phyloP scores from a whole-genome alignment of 92 coral and sea anemone species.

The Isaurus tuberculatus region DNA sequence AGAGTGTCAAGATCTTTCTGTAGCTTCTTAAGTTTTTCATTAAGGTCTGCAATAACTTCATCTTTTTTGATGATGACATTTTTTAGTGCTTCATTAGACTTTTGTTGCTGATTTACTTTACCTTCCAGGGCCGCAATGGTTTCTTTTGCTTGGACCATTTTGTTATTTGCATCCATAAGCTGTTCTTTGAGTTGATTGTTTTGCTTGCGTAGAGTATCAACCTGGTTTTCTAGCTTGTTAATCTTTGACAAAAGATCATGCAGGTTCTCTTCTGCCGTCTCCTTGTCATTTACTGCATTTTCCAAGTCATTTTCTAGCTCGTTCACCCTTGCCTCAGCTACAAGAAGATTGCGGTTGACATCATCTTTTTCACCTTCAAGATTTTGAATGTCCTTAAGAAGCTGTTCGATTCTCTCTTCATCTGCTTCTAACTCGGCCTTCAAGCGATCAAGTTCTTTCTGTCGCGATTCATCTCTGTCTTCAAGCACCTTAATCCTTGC shows the following conservation, averaged over 20 bases:
- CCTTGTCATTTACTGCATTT: constrained; percentile 74
- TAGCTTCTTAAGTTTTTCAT: constrained; percentile 80
- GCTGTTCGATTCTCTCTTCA: constrained; percentile 68
- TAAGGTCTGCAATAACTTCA: constrained; percentile 69
- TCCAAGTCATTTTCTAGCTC: constrained; percentile 86
- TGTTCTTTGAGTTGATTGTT: constrained; percentile 82
- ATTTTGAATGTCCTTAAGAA: constrained; percentile 68
- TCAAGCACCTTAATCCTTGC: constrained; percentile 70
- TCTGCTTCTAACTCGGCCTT: constrained; percentile 91
- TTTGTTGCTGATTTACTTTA: constrained; percentile 70
- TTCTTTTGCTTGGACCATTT: constrained; percentile 75
- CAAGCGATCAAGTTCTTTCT: constrained; percentile 89
- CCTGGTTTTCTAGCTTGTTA: constrained; percentile 76
- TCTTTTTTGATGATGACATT: constrained; percentile 78
- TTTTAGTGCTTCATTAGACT: constrained; percentile 72
- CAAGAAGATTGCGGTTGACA: constrained; percentile 70
- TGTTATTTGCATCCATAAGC: constrained; percentile 82
- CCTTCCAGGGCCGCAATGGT: constrained; percentile 70
- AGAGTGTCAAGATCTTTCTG: constrained; percentile 75
- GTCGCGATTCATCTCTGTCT: constrained; percentile 67
- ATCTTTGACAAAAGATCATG: constrained; percentile 76
- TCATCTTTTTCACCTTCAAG: constrained; percentile 86
- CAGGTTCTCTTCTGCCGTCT: constrained; percentile 87
- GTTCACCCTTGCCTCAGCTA: constrained; percentile 71
- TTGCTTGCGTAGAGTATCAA: constrained; percentile 80